Conservation (phyloP, 2,113 vertebrate genomes). For the Alces alces region DNA sequence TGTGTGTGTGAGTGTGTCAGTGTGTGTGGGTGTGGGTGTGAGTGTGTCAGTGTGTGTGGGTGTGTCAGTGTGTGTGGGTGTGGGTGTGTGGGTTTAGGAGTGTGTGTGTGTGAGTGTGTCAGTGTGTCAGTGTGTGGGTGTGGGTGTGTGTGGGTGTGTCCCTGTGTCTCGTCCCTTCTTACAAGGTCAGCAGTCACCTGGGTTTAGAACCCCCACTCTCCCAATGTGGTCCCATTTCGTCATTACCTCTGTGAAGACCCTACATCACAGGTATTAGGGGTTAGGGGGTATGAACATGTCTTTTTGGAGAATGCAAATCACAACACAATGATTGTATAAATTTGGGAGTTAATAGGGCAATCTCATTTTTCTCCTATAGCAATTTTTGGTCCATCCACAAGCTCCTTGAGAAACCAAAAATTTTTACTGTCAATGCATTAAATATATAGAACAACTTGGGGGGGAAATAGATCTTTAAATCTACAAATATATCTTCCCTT, state of each 20-base stretch:
- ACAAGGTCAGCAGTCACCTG: not conserved
- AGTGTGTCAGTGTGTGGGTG: too few relatives aligned
- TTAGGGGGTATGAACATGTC: accelerated
- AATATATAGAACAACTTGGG: not conserved
- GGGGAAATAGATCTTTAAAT: not conserved
- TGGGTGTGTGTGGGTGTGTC: not conserved
- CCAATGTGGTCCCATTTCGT: not conserved
- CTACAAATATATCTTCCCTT: not conserved
- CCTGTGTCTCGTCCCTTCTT: not conserved
- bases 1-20: too few relatives aligned
- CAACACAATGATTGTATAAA: not conserved
- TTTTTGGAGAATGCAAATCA: too few relatives aligned
- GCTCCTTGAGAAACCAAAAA: not conserved
- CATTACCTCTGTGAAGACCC: not conserved
- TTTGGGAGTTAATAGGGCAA: not conserved
- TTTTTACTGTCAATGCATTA: not conserved
- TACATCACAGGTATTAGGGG: accelerated
- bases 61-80: accelerated
- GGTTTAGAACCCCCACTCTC: not conserved
- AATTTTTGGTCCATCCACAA: not conserved
- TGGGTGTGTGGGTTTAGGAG: too few relatives aligned
- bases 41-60: too few relatives aligned
- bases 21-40: too few relatives aligned
- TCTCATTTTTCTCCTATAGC: too few relatives aligned
- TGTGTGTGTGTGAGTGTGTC: too few relatives aligned